Conservation (phyloP, 2,113 vertebrate genomes). For the Colius striatus region DNA sequence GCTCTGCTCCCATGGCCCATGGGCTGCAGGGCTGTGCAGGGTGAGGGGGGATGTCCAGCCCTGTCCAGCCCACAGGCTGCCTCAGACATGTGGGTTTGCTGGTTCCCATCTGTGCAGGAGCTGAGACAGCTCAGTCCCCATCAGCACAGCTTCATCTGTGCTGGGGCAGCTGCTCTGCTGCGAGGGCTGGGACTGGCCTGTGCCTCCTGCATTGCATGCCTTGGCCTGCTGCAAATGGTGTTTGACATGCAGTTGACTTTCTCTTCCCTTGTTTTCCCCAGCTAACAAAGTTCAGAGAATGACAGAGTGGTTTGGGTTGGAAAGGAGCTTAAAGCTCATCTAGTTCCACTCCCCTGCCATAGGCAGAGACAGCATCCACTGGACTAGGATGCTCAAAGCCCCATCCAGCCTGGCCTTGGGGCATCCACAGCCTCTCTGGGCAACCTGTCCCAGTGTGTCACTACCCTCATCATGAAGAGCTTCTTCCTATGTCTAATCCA, state of each 20-base stretch:
- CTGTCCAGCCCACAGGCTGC: neutral
- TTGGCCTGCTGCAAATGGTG: neutral
- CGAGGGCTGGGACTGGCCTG: accelerated
- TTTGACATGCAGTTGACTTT: neutral
- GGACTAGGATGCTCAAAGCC: neutral
- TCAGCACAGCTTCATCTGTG: accelerated
- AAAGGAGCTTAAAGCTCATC: neutral
- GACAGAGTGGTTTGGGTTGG: neutral
- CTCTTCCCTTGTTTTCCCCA: neutral
- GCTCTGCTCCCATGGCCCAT: accelerated
- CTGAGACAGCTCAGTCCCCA: neutral
- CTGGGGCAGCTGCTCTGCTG: neutral
- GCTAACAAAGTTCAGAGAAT: neutral
- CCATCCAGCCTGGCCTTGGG: neutral
- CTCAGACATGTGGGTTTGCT: accelerated
- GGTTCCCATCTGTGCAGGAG: accelerated
- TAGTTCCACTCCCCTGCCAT: neutral
- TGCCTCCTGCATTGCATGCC: neutral
- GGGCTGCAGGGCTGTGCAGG: neutral
- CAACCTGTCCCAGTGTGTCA: neutral
- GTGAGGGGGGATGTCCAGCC: neutral
- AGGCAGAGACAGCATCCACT: neutral
- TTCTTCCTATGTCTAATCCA: neutral
- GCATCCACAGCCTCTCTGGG: neutral
- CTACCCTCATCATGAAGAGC: neutral